Conservation (phyloP, 2,797 vertebrate genomes). For the Chloroceryle inda region DNA sequence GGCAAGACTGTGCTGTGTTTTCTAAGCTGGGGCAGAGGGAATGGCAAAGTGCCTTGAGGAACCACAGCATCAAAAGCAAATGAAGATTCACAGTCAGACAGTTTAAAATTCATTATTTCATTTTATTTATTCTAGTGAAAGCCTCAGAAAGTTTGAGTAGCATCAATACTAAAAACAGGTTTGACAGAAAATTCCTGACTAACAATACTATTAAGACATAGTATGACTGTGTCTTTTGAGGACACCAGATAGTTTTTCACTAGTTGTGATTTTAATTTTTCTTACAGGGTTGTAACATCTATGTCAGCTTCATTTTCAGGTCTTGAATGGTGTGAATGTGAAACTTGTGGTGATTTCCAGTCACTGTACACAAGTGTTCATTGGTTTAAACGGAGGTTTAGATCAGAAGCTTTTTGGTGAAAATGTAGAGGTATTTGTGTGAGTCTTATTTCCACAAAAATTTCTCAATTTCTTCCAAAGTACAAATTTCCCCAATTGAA, state of each 20-base stretch:
- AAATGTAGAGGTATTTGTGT: background rate
- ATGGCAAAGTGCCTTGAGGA: background rate
- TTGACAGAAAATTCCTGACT: background rate
- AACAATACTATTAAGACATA: background rate
- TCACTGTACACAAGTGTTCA: accelerated
- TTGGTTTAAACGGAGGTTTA: background rate
- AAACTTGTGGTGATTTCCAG: background rate
- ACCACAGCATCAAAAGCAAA: background rate
- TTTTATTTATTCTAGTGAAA: background rate
- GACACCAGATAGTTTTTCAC: background rate
- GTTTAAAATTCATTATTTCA: background rate
- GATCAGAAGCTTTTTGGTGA: background rate
- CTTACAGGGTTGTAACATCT: background rate
- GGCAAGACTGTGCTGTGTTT: background rate
- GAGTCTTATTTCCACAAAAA: background rate
- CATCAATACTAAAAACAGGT: background rate
- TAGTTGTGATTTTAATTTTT: background rate
- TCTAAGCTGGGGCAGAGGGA: background rate
- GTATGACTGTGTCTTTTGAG: background rate
- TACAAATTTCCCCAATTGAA: background rate
- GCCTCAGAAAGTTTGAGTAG: background rate
- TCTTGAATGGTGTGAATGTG: background rate
- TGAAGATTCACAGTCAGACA: background rate
- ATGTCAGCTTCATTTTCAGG: background rate
- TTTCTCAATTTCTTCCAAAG: constrained; percentile 4